Conservation (phyloP, 64 coral and sea anemone genomes). For the Catalaphyllia jardinei region DNA sequence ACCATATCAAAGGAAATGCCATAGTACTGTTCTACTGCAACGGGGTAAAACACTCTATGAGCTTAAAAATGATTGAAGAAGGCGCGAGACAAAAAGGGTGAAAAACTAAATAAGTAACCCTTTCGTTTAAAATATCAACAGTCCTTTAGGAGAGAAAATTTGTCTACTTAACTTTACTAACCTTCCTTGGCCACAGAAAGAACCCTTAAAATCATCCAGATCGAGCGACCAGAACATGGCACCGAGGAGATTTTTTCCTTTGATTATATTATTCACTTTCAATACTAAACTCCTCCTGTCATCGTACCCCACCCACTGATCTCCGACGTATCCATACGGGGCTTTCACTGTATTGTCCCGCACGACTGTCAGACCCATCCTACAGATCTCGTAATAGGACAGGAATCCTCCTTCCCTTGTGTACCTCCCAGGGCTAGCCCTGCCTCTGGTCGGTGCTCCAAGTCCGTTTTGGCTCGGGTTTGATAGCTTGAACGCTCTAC, state of each 20-base stretch:
- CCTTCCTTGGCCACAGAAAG: conserved; percentile 49
- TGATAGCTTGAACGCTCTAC: conserved; percentile 46
- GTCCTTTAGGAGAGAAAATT: too few relatives aligned
- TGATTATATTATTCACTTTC: conserved; percentile 64
- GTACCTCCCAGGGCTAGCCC: conserved; percentile 33
- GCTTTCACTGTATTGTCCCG: conserved; percentile 42
- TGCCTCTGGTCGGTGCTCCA: conserved; percentile 27
- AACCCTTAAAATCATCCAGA: conserved; percentile 80
- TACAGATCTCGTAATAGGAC: conserved; percentile 80
- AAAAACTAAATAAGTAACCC: too few relatives aligned
- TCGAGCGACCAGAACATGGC: conserved; percentile 97
- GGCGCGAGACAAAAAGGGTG: too few relatives aligned
- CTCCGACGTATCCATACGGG: conserved; percentile 66
- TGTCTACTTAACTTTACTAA: neutral
- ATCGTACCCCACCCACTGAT: conserved; percentile 72
- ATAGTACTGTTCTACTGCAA: too few relatives aligned
- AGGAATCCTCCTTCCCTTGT: conserved; percentile 59
- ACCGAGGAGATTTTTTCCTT: conserved; percentile 70
- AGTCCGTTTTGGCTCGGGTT: conserved; percentile 47
- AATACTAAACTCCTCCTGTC: conserved; percentile 51
- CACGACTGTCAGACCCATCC: conserved; percentile 56
- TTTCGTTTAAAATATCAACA: too few relatives aligned
- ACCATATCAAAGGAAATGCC: too few relatives aligned
- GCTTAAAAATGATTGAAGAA: too few relatives aligned
- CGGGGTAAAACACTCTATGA: too few relatives aligned